phyloP scores from a whole-genome alignment of 2,888 invertebrate genomes.

The Pyrocoelia pectoralis region DNA sequence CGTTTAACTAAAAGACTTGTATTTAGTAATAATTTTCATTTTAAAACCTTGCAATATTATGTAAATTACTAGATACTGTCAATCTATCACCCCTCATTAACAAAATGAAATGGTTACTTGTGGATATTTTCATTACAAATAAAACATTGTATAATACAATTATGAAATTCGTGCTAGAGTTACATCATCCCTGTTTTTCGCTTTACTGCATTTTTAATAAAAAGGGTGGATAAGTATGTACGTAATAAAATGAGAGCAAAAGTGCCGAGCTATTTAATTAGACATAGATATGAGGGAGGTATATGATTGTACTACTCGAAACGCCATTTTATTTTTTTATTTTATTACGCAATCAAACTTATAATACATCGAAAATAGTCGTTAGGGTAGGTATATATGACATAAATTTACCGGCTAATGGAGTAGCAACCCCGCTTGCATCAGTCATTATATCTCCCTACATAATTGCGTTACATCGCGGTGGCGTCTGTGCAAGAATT shows the following conservation, averaged over 20 bases:
- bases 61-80: no score
- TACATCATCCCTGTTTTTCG: no score
- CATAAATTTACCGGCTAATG: constrained; percentile 27
- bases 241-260: not conserved
- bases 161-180: no score
- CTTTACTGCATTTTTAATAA: not conserved
- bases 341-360: constrained; percentile 5
- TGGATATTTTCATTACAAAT: no score
- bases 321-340: not conserved
- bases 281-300: no score
- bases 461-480: constrained; percentile 21
- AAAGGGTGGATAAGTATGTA: not conserved
- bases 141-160: no score
- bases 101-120: no score
- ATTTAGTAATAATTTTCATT: no score
- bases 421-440: constrained; percentile 28
- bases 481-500: constrained; percentile 15
- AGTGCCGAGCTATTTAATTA: not conserved
- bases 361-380: not conserved
- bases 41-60: no score
- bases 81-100: no score
- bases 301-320: not conserved
- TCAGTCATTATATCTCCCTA: constrained; percentile 30
- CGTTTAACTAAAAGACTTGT: no score
- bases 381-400: constrained; percentile 5